Percentiles rank a stretch among this genome's conserved stretches.
Conservation (phyloP, 2,888 invertebrate genomes). For the Drosophila phalerata region DNA sequence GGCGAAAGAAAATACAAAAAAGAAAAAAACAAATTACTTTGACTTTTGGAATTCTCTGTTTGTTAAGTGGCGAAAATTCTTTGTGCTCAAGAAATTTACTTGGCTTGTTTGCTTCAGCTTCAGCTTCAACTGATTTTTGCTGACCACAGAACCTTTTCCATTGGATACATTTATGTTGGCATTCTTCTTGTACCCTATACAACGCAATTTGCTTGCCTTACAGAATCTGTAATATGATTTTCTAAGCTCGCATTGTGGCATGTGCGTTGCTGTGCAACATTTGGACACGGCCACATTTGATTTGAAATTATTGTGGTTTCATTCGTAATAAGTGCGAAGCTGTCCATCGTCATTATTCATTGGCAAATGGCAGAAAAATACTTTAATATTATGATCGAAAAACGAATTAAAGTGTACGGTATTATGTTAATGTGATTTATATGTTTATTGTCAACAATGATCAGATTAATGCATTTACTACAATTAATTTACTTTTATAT, state of each 20-base stretch:
- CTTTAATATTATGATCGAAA: not conserved
- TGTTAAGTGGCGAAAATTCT: constrained; percentile 61
- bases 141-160: constrained; percentile 60
- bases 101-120: constrained; percentile 34
- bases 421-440: too few relatives aligned
- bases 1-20: constrained; percentile 22
- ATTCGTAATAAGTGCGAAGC: constrained; percentile 26
- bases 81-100: constrained; percentile 53
- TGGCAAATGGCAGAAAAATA: not conserved
- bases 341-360: constrained; percentile 9
- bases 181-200: constrained; percentile 34
- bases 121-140: constrained; percentile 46
- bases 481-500: too few relatives aligned
- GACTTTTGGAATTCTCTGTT: constrained; percentile 65
- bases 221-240: constrained; percentile 60
- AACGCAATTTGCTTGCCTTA: constrained; percentile 60
- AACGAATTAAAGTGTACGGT: too few relatives aligned
- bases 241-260: constrained; percentile 27
- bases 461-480: too few relatives aligned
- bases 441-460: not conserved
- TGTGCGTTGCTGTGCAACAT: constrained; percentile 6
- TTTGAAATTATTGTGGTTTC: constrained; percentile 55
- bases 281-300: constrained; percentile 35
- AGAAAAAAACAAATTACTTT: constrained; percentile 55
- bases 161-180: constrained; percentile 51